phyloP scores from a whole-genome alignment of 1,140 invertebrate species.

The Potamilus streckersoni region DNA sequence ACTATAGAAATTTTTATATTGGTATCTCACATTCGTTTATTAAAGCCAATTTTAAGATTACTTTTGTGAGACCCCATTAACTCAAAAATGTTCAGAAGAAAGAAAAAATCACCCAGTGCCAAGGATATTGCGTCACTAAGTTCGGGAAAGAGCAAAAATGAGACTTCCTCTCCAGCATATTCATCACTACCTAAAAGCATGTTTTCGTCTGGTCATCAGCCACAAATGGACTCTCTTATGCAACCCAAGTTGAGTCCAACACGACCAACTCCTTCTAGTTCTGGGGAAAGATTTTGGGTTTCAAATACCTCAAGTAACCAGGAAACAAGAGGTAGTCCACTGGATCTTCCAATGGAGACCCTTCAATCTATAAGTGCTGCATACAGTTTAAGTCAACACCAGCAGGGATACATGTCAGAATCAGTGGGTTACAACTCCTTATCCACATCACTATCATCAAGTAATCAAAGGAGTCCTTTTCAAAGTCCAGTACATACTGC shows the following conservation, averaged over 20 bases:
- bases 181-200: constrained; percentile 45
- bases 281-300: constrained; percentile 7
- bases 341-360: constrained; percentile 51
- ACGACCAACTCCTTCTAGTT: constrained; percentile 19
- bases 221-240: constrained; percentile 17
- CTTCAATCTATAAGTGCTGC: constrained; percentile 48
- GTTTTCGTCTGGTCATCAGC: constrained; percentile 27
- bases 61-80: no score
- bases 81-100: constrained; percentile 28
- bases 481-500: constrained; percentile 37
- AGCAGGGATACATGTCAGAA: constrained; percentile 31
- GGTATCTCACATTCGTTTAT: no score
- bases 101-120: constrained; percentile 31
- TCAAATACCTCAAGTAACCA: constrained; percentile 12
- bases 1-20: no score
- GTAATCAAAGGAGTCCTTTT: constrained; percentile 37
- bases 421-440: constrained; percentile 28
- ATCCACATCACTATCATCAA: constrained; percentile 12
- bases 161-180: constrained; percentile 20
- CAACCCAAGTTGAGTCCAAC: constrained; percentile 15
- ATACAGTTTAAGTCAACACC: constrained; percentile 30
- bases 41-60: no score
- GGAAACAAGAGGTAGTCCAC: constrained; percentile 34
- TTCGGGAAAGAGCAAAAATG: constrained; percentile 23
- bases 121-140: constrained; percentile 23